phyloP scores from a whole-genome alignment of 2,797 vertebrate species.

The Poeciliopsis paucimaculata region DNA sequence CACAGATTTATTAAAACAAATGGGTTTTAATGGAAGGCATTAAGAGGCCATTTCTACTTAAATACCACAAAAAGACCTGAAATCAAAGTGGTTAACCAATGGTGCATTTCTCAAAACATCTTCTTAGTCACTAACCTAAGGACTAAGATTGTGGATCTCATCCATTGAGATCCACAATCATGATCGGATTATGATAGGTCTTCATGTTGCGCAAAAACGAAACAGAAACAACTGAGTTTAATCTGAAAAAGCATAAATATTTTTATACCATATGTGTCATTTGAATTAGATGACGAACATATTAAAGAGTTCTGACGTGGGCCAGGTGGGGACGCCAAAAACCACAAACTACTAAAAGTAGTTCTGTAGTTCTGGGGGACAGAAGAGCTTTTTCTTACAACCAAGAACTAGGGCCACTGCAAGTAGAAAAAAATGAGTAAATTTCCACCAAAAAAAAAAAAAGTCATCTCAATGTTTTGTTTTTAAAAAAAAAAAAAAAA shows the following conservation, averaged over 20 bases:
- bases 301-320: background rate
- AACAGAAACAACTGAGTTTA: background rate
- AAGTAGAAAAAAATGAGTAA: too few species aligned
- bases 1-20: background rate
- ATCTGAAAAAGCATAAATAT: background rate
- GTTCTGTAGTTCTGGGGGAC: background rate
- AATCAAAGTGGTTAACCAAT: background rate
- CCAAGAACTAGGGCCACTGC: too few species aligned
- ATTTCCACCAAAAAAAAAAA: too few species aligned
- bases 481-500: too few species aligned
- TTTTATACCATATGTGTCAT: background rate
- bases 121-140: background rate
- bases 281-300: background rate
- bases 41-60: background rate
- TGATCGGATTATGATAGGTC: background rate
- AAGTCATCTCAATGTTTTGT: too few species aligned
- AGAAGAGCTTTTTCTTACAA: background rate
- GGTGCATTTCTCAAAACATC: background rate
- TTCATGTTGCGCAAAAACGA: background rate
- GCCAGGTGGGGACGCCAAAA: background rate
- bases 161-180: background rate
- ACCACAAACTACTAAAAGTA: background rate
- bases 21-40: background rate
- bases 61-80: background rate
- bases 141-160: too few species aligned